Evolutionary conservation across 2,888 invertebrate genomes (phyloP), one percentile per base, ranked within the genome.

Genomic region (Hofmannophila pseudospretella): DNA sequence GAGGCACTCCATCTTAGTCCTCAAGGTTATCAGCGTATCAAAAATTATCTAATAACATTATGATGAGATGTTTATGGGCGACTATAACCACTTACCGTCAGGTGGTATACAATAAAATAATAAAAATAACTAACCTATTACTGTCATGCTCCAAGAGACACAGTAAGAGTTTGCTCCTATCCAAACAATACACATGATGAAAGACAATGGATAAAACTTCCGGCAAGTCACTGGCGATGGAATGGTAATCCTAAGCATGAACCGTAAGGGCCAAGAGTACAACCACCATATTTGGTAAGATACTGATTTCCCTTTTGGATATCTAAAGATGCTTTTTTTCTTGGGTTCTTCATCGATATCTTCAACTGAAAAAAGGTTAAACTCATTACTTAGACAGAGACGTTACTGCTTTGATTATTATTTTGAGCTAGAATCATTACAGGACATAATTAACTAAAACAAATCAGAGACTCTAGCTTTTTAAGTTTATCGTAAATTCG

Each of bases 71-170:
- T n/a, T n/a, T n/a, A n/a, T n/a, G n/a, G n/a, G n/a, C n/a, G n/a
- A n/a, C n/a, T n/a, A n/a, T n/a, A n/a, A n/a, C n/a, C n/a, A n/a
- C n/a, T n/a, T n/a, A n/a, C n/a, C n/a, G n/a, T n/a, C n/a, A n/a
- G n/a, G n/a, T n/a, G n/a, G n/a, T n/a, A n/a, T n/a, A n/a, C n/a
- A n/a, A n/a, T n/a, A n/a, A n/a, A n/a, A n/a, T n/a, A n/a, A n/a
- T n/a, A n/a, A n/a, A n/a, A 16, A 10, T 28, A 7, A 12, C 54
- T 38, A 42, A 94, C 97, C 97, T 47, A 96, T 91, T 2, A 94
- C 88, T 19, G 95, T 92, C 68, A 97, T 93, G 92, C 96, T 95
- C 97, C 98, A 98, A 0, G 97, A 93, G 14, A 96, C 93, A 36
- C 96, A 56, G 64, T 96, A 98, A 0, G 97, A 95, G 47, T 95